phyloP scores from a whole-genome alignment of 2,113 vertebrate genomes.

The Notechis scutatus region DNA sequence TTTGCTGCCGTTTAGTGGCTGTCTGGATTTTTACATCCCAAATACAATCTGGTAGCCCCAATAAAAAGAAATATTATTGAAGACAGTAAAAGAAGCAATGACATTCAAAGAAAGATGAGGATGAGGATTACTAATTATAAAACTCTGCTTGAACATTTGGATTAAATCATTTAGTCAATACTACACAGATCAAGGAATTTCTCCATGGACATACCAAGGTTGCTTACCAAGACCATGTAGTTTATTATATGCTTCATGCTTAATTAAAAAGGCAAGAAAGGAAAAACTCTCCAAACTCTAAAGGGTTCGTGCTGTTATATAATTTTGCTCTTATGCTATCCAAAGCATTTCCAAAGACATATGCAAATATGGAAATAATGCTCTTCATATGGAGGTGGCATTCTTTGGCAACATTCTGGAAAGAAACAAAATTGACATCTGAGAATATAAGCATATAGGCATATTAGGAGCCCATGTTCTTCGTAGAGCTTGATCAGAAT shows the following conservation, averaged over 20 bases:
- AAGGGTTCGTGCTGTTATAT: background rate
- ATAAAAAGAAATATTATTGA: background rate
- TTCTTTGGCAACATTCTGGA: background rate
- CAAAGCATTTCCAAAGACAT: background rate
- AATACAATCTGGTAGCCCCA: background rate
- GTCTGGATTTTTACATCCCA: background rate
- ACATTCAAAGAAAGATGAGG: background rate
- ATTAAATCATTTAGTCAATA: slow-evolving; percentile 44
- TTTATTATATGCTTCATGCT: slow-evolving; percentile 7
- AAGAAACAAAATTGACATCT: background rate
- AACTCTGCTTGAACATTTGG: slow-evolving; percentile 46
- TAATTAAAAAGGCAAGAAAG: slow-evolving; percentile 13
- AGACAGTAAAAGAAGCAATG: background rate
- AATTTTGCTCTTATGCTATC: background rate
- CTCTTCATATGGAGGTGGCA: background rate
- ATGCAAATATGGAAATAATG: background rate
- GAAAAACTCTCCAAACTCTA: background rate
- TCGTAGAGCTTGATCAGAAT: background rate
- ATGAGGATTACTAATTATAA: slow-evolving; percentile 49
- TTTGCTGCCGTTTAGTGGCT: background rate
- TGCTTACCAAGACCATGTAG: background rate
- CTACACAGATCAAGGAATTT: slow-evolving; percentile 38
- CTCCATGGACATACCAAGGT: slow-evolving; percentile 6
- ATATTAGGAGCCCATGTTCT: background rate
- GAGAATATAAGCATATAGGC: background rate